Evolutionary conservation across 2,888 invertebrate genomes (phyloP).

Genomic region (Mesochorus sp.): DNA sequence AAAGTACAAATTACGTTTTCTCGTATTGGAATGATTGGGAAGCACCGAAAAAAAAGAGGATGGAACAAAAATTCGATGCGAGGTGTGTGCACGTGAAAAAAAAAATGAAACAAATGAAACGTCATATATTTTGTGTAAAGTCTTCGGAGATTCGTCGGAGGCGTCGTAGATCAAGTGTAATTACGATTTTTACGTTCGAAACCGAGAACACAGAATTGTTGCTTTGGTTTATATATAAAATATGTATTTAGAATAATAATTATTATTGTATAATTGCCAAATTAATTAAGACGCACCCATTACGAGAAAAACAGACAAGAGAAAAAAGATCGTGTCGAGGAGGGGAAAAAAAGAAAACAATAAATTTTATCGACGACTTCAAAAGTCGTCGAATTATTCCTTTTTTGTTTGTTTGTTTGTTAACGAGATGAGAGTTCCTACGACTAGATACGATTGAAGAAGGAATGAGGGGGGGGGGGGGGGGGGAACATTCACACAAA

Average conservation of each 20-base stretch:
- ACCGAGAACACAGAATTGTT: conserved; percentile 9
- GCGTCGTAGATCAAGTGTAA: conserved; percentile 28
- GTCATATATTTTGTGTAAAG: conserved; percentile 39
- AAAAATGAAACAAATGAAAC: no score
- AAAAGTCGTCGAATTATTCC: conserved; percentile 24
- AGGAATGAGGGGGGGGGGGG: not conserved
- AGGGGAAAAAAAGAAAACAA: conserved; percentile 18
- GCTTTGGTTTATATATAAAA: conserved; percentile 52
- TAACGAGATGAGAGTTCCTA: conserved; percentile 72
- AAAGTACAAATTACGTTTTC: conserved; percentile 60
- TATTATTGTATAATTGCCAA: conserved; percentile 60
- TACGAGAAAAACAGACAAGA: not conserved
- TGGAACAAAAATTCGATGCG: not conserved
- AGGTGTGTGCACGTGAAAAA: not conserved
- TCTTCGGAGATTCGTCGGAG: conserved; percentile 18
- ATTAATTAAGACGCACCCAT: conserved; percentile 36
- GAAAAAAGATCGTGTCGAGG: not conserved
- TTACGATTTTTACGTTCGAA: conserved; percentile 36
- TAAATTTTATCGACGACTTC: conserved; percentile 45
- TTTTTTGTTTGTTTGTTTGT: conserved; percentile 55
- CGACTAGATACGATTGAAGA: conserved; percentile 26
- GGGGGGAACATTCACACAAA: conserved; percentile 51
- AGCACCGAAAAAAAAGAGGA: not conserved
- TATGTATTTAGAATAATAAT: no score
- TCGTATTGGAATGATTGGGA: not conserved